Base-by-base conservation (phyloP, 2,113 vertebrate species). In the Dicaeum eximium region DNA sequence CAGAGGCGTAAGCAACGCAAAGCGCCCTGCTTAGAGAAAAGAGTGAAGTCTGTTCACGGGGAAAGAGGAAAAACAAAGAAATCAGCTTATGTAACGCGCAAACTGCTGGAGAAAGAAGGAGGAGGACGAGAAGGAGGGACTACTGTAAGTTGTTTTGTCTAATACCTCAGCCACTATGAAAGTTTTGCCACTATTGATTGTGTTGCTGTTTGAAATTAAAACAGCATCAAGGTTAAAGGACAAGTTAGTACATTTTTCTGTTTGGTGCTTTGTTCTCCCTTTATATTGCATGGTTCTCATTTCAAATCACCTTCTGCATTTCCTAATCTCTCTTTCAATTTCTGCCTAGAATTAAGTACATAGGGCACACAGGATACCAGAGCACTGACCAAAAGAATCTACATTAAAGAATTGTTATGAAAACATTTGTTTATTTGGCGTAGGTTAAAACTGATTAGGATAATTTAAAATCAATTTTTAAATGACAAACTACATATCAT, bases 81-180 rank as follows among this genome's bases (percentile, higher is more conserved):
- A 93, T 91, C 91, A n/a, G 93, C 82, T 97, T 96, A 97, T 91
- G 91, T 93, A 97, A 96, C 69, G 33, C 62, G 70, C 66, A 79
- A 88, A 91, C 74, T 89, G 64, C 86, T 75, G 54, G 21, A 80
- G 65, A 65, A 53, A 87, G 91, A 6, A 95, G 87, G 71, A 86
- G 91, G 66, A 74, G 67, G 57, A 47, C 11, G 44, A 77, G 65
- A 25, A 83, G 80, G 80, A 89, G 90, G 74, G 80, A 96, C 80
- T 66, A 40, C 62, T 38, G 47, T 80, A 95, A 95, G 9, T 75
- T 91, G 71, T 91, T 96, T 93, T 74, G 60, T 67, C 73, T 87
- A 74, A 84, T 60, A 71, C 45, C 7, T 80, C 73, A 37, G 64
- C 60, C 88, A 35, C 58, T 65, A 37, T 3, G 11, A 57, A 97